Percentiles rank a stretch among this genome's conserved stretches.
phyloP scores from a whole-genome alignment of 2,797 vertebrate species.

The Acanthornis magna region DNA sequence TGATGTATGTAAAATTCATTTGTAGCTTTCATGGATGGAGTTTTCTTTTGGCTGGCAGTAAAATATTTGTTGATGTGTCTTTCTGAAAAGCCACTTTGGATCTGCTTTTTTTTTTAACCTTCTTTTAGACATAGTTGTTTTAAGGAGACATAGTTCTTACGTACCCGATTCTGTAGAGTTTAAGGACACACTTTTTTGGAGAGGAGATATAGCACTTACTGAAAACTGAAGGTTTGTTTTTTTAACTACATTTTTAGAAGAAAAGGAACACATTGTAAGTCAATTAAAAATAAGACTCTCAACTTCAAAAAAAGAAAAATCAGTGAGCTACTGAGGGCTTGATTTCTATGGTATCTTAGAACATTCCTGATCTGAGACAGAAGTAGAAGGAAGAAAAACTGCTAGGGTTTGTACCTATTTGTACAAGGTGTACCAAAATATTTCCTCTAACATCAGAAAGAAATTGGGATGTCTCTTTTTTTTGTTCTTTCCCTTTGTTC shows the following conservation, averaged over 20 bases:
- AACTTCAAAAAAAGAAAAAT: background rate
- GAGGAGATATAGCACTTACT: background rate
- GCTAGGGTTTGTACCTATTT: background rate
- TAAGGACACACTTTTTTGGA: background rate
- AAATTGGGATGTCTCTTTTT: background rate
- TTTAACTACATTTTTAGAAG: background rate
- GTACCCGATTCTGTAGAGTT: background rate
- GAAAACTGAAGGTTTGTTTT: background rate
- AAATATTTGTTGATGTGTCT: background rate
- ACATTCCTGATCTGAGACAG: background rate
- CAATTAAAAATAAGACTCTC: background rate
- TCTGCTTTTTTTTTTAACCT: background rate
- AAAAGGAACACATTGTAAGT: background rate
- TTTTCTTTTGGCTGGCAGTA: background rate
- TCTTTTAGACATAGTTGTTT: background rate
- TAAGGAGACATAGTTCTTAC: background rate
- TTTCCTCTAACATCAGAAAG: background rate
- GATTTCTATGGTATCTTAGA: background rate
- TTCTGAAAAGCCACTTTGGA: background rate
- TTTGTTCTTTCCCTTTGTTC: background rate
- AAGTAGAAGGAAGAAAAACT: background rate
- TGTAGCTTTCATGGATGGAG: background rate
- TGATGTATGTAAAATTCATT: background rate
- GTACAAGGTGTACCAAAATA: background rate
- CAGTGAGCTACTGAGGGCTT: background rate